These are phyloP conservation scores for Ochropacha duplaris DNA, from an alignment of 2,888 invertebrate genomes.

Conservation along the genomic window DNA sequence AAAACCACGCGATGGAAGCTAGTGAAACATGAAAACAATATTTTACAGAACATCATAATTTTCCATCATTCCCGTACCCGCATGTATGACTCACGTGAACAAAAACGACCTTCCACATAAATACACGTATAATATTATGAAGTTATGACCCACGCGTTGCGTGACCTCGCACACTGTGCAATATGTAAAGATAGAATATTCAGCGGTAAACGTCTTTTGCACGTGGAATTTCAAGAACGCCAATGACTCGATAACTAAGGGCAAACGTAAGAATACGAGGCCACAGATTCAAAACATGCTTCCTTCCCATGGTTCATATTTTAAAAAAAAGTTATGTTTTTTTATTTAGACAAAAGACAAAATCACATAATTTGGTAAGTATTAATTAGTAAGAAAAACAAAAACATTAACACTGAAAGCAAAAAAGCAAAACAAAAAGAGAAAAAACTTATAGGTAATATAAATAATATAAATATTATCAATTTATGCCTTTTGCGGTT, in stretches of 20 bases:
- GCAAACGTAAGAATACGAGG: not conserved
- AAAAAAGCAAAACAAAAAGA: too few species aligned
- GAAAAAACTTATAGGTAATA: too few species aligned
- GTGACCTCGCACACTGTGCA: conserved; percentile 35
- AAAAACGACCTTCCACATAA: conserved; percentile 45
- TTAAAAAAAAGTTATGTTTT: too few species aligned
- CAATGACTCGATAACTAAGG: not conserved
- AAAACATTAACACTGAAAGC: too few species aligned
- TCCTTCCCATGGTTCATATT: not conserved
- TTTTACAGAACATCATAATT: conserved; percentile 29
- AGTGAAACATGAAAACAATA: too few species aligned
- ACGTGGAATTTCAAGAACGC: not conserved
- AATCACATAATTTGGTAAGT: too few species aligned
- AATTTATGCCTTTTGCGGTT: too few species aligned
- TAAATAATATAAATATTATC: too few species aligned
- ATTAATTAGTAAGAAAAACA: too few species aligned
- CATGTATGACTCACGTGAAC: conserved; percentile 46
- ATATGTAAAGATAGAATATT: conserved; percentile 4
- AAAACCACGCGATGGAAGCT: too few species aligned
- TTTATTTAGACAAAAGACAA: too few species aligned
- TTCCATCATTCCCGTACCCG: conserved; percentile 37
- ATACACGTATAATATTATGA: conserved; percentile 38
- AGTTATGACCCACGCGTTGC: conserved; percentile 28
- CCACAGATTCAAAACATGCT: not conserved
- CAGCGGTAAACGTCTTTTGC: not conserved